Conservation (phyloP, 2,797 vertebrate genomes). For the Mallotus villosus region DNA sequence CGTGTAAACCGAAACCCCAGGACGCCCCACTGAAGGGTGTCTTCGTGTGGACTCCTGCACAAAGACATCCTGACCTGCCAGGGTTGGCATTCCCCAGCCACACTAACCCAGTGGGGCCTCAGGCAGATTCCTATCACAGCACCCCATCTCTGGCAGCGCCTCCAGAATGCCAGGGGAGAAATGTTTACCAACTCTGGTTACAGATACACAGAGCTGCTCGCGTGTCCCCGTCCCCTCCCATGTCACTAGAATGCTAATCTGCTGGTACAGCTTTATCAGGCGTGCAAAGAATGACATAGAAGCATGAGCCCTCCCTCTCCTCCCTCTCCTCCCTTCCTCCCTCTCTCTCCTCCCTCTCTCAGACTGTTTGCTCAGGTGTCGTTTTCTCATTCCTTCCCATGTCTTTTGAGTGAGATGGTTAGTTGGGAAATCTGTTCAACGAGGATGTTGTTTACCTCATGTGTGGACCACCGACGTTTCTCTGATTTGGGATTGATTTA, state of each 20-base stretch:
- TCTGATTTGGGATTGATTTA: slow-evolving; percentile 15
- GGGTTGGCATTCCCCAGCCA: slow-evolving; percentile 36
- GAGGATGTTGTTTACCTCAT: too few relatives aligned
- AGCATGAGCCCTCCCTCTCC: slow-evolving; percentile 59
- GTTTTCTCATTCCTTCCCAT: slow-evolving; percentile 67
- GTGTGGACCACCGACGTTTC: background rate
- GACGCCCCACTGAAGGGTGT: slow-evolving; percentile 6
- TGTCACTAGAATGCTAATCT: slow-evolving; percentile 75
- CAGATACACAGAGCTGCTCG: slow-evolving; percentile 58
- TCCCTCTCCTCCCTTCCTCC: slow-evolving; percentile 41
- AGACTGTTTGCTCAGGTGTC: slow-evolving; percentile 77
- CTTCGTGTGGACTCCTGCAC: slow-evolving; percentile 10
- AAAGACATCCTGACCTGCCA: slow-evolving; percentile 27
- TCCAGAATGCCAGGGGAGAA: slow-evolving; percentile 62
- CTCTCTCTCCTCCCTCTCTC: slow-evolving; percentile 29
- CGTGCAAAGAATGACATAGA: slow-evolving; percentile 58
- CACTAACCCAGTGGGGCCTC: slow-evolving; percentile 29
- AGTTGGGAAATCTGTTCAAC: slow-evolving; percentile 24
- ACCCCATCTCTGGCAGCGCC: slow-evolving; percentile 47
- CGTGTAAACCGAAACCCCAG: slow-evolving; percentile 8
- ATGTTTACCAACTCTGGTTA: slow-evolving; percentile 73
- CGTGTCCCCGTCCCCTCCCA: slow-evolving; percentile 65
- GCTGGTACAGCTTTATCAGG: slow-evolving; percentile 66
- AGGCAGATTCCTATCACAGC: slow-evolving; percentile 34
- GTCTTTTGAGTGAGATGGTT: slow-evolving; percentile 48